Evolutionary conservation across 2,113 vertebrate species (phyloP), one percentile per base, ranked within the genome.

Genomic region (Gambusia affinis): DNA sequence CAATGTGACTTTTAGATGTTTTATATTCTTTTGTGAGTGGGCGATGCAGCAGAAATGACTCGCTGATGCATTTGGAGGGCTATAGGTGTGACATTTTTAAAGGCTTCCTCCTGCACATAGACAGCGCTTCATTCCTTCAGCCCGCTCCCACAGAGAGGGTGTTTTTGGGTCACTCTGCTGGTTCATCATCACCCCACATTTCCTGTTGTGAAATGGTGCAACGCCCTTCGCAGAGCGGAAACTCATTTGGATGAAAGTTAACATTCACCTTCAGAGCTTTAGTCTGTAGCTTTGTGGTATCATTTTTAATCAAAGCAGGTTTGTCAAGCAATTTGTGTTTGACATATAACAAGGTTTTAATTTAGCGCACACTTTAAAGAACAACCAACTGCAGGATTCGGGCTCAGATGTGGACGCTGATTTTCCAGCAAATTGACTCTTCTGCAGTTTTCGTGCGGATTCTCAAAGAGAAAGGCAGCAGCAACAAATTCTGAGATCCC

Each of bases 201-300:
- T 94, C 88, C 91, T 92, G 89, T 94, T 93, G 84, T 86, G 88
- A 92, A 92, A 89, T 79, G 84, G 61, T 64, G 67, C 57, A 82
- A 85, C 73, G 75, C 72, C 67, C 35, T 44, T 75, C 4, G 76
- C 51, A 37, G 73, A 75, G 70, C 35, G 37, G 81, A 89, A 85
- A 81, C 44, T 60, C 44, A 10, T 33, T 57, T 35, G 63, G 73
- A 71, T 68, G 73, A 51, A 47, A 28, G 60, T 29, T 37, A 75
- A 64, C 70, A 71, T 65, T 67, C 31, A 60, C 15, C 57, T 73
- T 17, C 12, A 19, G 3, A 27, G 35, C 22, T 8, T 69, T 70
- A 72, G 66, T 73, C 51, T 15, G 31, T 28, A 60, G 60, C 62
- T 82, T 78, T 60, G 68, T 35, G 24, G 76, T 67, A 33, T 67